Percentiles rank a stretch among this genome's conserved stretches.
Evolutionary conservation across 2,113 vertebrate genomes (phyloP).

Genomic region (Halichoerus grypus): DNA sequence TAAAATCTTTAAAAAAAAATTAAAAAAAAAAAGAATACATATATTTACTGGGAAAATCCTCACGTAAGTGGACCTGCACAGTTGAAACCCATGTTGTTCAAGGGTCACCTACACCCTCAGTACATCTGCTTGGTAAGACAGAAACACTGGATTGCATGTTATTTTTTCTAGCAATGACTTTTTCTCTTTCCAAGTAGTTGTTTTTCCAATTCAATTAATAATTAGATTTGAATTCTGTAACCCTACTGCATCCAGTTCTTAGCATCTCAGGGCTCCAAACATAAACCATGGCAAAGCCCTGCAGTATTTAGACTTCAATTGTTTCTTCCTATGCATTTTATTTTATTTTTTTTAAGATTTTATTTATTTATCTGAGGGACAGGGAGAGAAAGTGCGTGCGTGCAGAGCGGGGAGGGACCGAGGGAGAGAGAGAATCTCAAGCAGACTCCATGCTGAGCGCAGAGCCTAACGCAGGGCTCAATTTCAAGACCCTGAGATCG

Average conservation of each 20-base stretch:
- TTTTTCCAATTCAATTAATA: background rate
- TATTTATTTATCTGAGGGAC: background rate
- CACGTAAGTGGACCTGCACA: background rate
- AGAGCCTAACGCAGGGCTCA: background rate
- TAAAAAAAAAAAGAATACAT: background rate
- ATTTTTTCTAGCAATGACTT: background rate
- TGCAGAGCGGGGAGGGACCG: background rate
- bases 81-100: background rate
- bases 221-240: conserved; percentile 4
- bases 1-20: too few species aligned
- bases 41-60: background rate
- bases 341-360: background rate
- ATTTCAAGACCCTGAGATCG: background rate
- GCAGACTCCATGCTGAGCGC: background rate
- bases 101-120: background rate
- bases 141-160: background rate
- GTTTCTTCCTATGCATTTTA: background rate
- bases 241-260: background rate
- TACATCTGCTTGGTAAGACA: background rate
- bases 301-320: background rate
- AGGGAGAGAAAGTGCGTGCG: background rate
- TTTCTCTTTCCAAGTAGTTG: background rate
- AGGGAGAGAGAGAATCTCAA: background rate
- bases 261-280: background rate
- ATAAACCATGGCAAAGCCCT: background rate